Evolutionary conservation across 2,888 invertebrate genomes (phyloP).

Genomic region (Hypena proboscidalis): DNA sequence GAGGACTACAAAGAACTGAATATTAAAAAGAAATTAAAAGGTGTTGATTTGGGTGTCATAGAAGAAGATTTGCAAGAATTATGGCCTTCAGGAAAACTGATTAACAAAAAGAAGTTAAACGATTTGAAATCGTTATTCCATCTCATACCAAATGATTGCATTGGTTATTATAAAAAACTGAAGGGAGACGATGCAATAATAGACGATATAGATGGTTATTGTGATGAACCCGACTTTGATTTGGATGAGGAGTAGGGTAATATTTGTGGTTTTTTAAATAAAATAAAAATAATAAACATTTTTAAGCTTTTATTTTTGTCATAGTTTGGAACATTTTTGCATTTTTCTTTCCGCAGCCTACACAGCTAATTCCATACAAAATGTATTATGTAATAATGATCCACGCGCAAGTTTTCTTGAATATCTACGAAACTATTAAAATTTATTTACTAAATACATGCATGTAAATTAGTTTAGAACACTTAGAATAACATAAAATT

Average conservation of each 20-base stretch:
- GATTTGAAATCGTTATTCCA: conserved; percentile 18
- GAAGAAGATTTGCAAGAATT: conserved; percentile 17
- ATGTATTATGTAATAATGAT: conserved; percentile 11
- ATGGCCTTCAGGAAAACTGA: conserved; percentile 13
- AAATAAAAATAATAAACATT: conserved; percentile 10
- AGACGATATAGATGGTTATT: conserved; percentile 16
- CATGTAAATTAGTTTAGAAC: conserved; percentile 13
- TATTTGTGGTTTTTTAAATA: conserved; percentile 13
- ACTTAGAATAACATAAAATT: conserved; percentile 12
- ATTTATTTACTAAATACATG: too few species aligned
- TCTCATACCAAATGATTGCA: conserved; percentile 16
- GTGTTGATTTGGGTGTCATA: conserved; percentile 13
- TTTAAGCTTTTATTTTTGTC: conserved; percentile 11
- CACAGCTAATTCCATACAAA: conserved; percentile 12
- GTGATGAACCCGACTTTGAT: conserved; percentile 6
- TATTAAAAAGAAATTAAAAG: conserved; percentile 13
- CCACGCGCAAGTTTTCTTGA: conserved; percentile 7
- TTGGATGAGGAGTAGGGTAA: conserved; percentile 14
- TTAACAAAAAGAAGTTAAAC: conserved; percentile 16
- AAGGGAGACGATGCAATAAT: conserved; percentile 19
- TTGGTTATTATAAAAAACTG: conserved; percentile 15
- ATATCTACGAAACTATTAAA: conserved; percentile 13
- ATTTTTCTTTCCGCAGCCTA: conserved; percentile 12
- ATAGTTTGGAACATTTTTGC: conserved; percentile 15
- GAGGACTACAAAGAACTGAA: conserved; percentile 14